phyloP scores from a whole-genome alignment of 2,888 invertebrate genomes.

The Criorhina ranunculi region DNA sequence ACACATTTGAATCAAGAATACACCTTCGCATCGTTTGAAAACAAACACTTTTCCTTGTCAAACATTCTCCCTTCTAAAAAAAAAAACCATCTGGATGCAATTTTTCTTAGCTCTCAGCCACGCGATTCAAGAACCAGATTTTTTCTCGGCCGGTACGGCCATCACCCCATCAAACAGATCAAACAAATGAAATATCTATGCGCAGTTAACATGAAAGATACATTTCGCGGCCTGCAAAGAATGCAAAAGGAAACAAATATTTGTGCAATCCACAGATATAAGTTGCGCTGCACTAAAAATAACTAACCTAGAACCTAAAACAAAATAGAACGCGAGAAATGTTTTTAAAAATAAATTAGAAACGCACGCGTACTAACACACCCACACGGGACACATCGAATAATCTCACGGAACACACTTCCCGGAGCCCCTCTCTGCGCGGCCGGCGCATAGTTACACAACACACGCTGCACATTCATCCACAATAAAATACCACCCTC shows the following conservation, averaged over 20 bases:
- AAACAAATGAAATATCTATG: conserved; percentile 50
- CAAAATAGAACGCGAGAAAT: conserved; percentile 50
- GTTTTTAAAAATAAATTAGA: conserved; percentile 68
- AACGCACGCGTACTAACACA: conserved; percentile 77
- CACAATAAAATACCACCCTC: background rate
- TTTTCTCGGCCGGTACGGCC: background rate
- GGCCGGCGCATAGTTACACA: conserved; percentile 51
- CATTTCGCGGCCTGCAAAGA: conserved; percentile 7
- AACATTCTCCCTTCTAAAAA: no score
- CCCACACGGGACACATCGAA: conserved; percentile 47
- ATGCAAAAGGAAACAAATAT: conserved; percentile 34
- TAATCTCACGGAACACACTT: conserved; percentile 54
- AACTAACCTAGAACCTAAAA: conserved; percentile 74
- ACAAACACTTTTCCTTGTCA: conserved; percentile 21
- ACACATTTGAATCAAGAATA: background rate
- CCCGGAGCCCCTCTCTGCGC: conserved; percentile 25
- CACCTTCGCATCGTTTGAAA: background rate
- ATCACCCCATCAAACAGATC: conserved; percentile 24
- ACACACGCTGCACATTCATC: conserved; percentile 52
- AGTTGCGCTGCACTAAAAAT: conserved; percentile 61
- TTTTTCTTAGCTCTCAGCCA: background rate
- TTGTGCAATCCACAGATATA: conserved; percentile 61
- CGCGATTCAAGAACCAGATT: conserved; percentile 12
- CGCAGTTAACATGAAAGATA: conserved; percentile 39
- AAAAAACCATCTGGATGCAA: conserved; percentile 25